phyloP scores from a whole-genome alignment of 2,888 invertebrate species.

The Palloptera scutellata region DNA sequence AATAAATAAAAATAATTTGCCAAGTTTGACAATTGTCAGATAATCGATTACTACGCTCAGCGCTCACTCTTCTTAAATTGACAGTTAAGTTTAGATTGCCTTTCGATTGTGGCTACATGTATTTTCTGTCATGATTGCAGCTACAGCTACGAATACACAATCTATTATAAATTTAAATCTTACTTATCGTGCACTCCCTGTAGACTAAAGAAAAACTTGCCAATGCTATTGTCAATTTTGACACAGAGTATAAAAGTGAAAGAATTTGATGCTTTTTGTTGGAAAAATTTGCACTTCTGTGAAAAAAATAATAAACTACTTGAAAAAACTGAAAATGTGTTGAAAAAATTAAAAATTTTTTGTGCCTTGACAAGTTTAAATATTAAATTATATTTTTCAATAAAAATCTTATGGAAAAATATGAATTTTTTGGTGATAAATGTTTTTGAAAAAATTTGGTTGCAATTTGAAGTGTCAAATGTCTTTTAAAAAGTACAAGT shows the following conservation, averaged over 20 bases:
- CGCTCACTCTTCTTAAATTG: too few relatives aligned
- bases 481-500: slow-evolving; percentile 27
- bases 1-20: too few relatives aligned
- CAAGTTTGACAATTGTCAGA: too few relatives aligned
- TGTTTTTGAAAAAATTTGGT: slow-evolving; percentile 23
- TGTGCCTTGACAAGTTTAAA: slow-evolving; percentile 33
- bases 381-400: slow-evolving; percentile 24
- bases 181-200: too few relatives aligned
- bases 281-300: slow-evolving; percentile 33
- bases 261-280: slow-evolving; percentile 32
- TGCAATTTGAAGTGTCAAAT: slow-evolving; percentile 13
- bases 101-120: too few relatives aligned
- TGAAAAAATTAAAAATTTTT: slow-evolving; percentile 26
- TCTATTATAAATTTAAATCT: too few relatives aligned
- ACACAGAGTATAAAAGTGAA: slow-evolving; percentile 11
- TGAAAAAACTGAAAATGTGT: slow-evolving; percentile 24
- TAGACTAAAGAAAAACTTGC: too few relatives aligned
- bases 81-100: too few relatives aligned
- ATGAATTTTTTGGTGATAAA: slow-evolving; percentile 21
- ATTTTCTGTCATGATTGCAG: too few relatives aligned
- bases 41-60: too few relatives aligned
- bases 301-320: slow-evolving; percentile 28
- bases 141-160: too few relatives aligned
- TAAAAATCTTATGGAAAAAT: slow-evolving; percentile 17
- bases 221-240: slow-evolving; percentile 12